These are phyloP conservation scores for Pterostichus madidus DNA, from an alignment of 2,888 invertebrate genomes.

Conservation along the genomic window DNA sequence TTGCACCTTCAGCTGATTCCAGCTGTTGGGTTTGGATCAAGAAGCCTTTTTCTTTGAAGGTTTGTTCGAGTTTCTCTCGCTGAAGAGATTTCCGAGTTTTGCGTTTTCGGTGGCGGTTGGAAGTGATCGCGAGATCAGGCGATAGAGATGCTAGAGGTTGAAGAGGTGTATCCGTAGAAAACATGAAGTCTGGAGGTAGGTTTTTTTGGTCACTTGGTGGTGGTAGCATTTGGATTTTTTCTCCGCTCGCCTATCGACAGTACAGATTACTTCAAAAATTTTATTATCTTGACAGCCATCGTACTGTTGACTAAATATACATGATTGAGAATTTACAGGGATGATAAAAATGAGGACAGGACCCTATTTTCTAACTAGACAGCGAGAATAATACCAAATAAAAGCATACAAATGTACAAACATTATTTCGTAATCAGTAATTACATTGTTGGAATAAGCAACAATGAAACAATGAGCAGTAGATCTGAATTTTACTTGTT, in stretches of 20 bases:
- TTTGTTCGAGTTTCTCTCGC: conserved; percentile 92
- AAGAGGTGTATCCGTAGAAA: conserved; percentile 73
- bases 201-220: conserved; percentile 70
- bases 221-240: conserved; percentile 76
- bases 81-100: conserved; percentile 91
- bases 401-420: too few relatives aligned
- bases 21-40: conserved; percentile 95
- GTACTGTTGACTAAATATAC: background rate
- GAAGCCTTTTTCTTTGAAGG: conserved; percentile 95
- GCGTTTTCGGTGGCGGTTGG: conserved; percentile 80
- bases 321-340: background rate
- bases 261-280: conserved; percentile 59
- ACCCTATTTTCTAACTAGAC: too few relatives aligned
- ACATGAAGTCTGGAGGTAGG: conserved; percentile 72
- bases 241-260: conserved; percentile 77
- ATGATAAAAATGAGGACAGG: too few relatives aligned
- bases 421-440: too few relatives aligned
- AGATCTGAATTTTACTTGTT: too few relatives aligned
- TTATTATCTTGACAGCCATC: conserved; percentile 33
- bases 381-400: too few relatives aligned
- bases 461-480: too few relatives aligned
- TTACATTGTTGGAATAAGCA: too few relatives aligned
- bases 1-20: conserved; percentile 95
- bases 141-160: conserved; percentile 33
- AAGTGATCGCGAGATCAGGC: conserved; percentile 69